Evolutionary conservation across 2,797 vertebrate species (phyloP).

Genomic region (Psittacula derbiana): DNA sequence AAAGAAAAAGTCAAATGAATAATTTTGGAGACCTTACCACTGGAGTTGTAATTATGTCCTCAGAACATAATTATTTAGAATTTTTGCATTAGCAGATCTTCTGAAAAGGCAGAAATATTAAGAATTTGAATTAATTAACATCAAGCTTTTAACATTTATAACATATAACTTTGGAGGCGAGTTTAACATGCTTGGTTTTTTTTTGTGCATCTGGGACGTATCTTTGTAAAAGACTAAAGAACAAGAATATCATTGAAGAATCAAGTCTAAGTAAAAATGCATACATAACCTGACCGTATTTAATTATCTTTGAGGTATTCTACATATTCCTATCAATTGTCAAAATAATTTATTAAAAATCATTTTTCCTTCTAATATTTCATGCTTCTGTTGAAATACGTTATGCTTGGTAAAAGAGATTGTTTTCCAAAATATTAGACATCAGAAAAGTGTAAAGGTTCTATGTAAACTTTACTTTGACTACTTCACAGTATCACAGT

Average conservation of each 20-base stretch:
- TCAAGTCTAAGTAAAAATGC: not conserved
- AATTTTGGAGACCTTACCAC: not conserved
- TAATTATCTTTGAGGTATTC: not conserved
- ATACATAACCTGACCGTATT: not conserved
- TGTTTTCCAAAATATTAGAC: not conserved
- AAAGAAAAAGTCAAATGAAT: not conserved
- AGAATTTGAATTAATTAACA: constrained; percentile 17
- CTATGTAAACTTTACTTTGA: not conserved
- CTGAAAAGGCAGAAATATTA: constrained; percentile 2
- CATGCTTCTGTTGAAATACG: not conserved
- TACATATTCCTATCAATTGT: not conserved
- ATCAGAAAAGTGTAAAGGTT: not conserved
- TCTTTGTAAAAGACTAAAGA: not conserved
- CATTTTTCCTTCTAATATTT: not conserved
- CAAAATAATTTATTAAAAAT: not conserved
- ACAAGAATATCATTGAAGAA: not conserved
- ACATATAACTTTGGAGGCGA: not conserved
- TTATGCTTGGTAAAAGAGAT: not conserved
- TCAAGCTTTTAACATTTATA: not conserved
- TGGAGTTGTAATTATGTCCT: constrained; percentile 29
- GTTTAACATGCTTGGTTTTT: not conserved
- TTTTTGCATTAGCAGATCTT: not conserved
- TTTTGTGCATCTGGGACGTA: not conserved
- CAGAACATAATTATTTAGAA: constrained; percentile 37
- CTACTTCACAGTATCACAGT: no score